Evolutionary conservation across 2,113 vertebrate species (phyloP).

Genomic region (Oncorhynchus nerka): DNA sequence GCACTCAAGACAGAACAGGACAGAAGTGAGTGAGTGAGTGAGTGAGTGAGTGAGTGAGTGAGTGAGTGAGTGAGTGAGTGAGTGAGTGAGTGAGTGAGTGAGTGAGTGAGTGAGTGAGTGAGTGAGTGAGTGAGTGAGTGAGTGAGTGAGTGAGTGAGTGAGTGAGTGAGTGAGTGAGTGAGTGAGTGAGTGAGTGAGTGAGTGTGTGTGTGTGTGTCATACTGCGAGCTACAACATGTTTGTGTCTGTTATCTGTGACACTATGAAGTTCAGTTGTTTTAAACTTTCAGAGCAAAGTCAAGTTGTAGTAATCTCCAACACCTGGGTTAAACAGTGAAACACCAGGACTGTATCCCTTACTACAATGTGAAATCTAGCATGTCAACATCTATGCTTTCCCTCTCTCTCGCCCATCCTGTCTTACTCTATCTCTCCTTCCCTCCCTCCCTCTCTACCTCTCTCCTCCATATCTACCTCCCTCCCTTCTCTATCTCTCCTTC

Average conservation of each 20-base stretch:
- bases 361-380: too few species aligned
- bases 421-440: neutral
- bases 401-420: too few species aligned
- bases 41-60: neutral
- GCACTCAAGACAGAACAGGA: constrained; percentile 31
- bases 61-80: neutral
- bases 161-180: neutral
- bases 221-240: neutral
- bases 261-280: neutral
- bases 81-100: neutral
- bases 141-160: neutral
- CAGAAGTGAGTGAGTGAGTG: constrained; percentile 2
- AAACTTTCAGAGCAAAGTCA: neutral
- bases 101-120: constrained; percentile 7
- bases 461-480: neutral
- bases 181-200: neutral
- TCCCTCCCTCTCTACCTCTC: neutral
- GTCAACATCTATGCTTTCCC: too few species aligned
- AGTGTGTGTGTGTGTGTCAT: constrained; percentile 15
- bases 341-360: too few species aligned
- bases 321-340: too few species aligned
- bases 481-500: neutral
- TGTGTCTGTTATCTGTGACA: neutral
- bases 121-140: neutral
- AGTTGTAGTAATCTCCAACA: neutral